Conservation (phyloP, 2,113 vertebrate species). For the Cebidichthys violaceus region DNA sequence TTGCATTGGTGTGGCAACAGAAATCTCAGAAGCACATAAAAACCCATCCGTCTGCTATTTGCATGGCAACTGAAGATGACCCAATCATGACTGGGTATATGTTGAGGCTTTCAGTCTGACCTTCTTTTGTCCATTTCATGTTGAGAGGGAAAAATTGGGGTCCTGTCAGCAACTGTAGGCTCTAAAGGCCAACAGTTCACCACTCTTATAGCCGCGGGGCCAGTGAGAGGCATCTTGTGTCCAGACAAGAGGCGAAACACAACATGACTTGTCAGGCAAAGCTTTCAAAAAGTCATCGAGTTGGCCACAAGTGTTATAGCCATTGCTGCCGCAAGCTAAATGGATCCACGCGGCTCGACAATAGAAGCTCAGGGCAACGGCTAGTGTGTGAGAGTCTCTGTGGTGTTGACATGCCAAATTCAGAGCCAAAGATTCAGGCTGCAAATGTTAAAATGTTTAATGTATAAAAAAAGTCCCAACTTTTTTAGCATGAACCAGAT, state of each 20-base stretch:
- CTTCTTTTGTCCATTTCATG: constrained; percentile 22
- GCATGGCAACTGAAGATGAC: constrained; percentile 1
- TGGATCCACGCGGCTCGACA: constrained; percentile 2
- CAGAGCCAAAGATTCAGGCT: background rate
- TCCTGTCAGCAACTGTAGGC: constrained; percentile 11
- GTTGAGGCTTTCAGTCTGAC: constrained; percentile 3
- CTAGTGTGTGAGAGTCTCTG: background rate
- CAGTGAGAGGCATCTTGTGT: constrained; percentile 28
- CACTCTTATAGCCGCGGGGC: constrained; percentile 3
- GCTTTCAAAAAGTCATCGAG: constrained; percentile 29
- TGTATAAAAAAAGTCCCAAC: background rate
- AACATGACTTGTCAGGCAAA: constrained; percentile 1
- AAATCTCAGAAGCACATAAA: background rate
- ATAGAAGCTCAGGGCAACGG: background rate
- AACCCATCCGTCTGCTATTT: background rate
- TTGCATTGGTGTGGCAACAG: background rate
- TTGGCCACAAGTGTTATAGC: constrained; percentile 30
- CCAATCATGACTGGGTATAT: background rate
- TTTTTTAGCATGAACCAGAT: background rate
- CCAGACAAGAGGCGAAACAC: constrained; percentile 30
- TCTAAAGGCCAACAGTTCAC: constrained; percentile 20
- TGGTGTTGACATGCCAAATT: background rate
- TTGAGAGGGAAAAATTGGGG: constrained; percentile 23
- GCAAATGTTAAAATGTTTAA: background rate
- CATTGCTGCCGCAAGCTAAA: constrained; percentile 30